Evolutionary conservation across 2,113 vertebrate genomes (phyloP), one percentile per base, ranked within the genome.

Genomic region (Columba janthina): DNA sequence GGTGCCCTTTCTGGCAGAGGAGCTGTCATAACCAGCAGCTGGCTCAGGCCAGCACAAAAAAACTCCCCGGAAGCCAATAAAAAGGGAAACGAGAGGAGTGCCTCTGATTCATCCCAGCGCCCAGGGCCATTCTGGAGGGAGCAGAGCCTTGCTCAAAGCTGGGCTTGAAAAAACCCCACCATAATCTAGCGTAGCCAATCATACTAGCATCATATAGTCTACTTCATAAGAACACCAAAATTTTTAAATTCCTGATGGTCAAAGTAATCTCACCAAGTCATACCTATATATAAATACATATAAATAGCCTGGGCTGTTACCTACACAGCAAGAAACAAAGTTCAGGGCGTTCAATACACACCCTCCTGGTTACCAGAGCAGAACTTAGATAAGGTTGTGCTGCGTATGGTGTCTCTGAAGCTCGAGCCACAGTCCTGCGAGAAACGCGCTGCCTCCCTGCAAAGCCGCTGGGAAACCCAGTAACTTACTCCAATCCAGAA

Each of bases 231-330:
- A 76, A 46, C 8, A 9, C 19, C 54, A 2, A 8, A 7, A 6
- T 4, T 36, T 32, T 44, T 32, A 1, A 62, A 25, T 18, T 7
- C 3, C 28, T 6, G 42, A 24, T 9, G 46, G 60, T 65, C 11
- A 4, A 25, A 18, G n/a, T 13, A 6, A n/a, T 8, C 67, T 31
- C 51, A 2, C 24, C 50, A 3, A 50, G 54, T 4, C 65, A 5
- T 1, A 32, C 5, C 0, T 2, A 3, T 0, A 0, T 6, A 15
- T 25, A 62, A 2, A 65, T 34, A 7, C 0, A 4, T 4, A 42
- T 1, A 24, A 75, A 56, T 3, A 73, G 9, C 16, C 24, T 0
- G 7, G 66, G 75, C 76, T 83, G 53, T 22, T 67, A 58, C 70
- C 57, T 65, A 5, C 22, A 3, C 38, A 25, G 48, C 58, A 64